Evolutionary conservation across 2,797 vertebrate species (phyloP), one percentile per base, ranked within the genome.

Genomic region (Chloroceryle inda): DNA sequence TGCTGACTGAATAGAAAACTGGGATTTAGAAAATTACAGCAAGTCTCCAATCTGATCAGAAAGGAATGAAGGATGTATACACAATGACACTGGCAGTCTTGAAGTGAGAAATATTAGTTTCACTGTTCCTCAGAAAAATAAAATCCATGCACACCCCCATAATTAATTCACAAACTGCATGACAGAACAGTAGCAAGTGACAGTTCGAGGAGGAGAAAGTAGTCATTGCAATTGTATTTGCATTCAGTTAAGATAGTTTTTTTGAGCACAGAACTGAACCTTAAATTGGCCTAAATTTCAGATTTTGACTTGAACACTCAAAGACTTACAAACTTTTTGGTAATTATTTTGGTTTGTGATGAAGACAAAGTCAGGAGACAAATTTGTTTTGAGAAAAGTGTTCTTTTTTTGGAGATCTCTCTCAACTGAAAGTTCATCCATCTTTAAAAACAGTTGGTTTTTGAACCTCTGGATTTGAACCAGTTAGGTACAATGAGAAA

Each of bases 101-200:
- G 45, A 91, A 92, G 44, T 56, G 42, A 88, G 62, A 88, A 72
- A 77, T 33, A 22, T 67, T 80, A 91, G 52, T 75, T 93, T 93
- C 49, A 83, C 31, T 53, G n/a, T 59, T 94, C 69, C 81, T 85
- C 71, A 81, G 75, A 73, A 91, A 92, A 92, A 95, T 27, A 79
- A 87, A 79, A 82, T 89, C 50, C 31, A 19, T 20, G 10, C 29
- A 7, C 8, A 4, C 29, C 0, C 13, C n/a, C 59, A 27, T 56
- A 69, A 79, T 78, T 85, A 85, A 71, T 94, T 94, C 69, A 92
- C 45, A 83, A 83, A 83, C 33, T 89, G 47, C 24, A 22, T 92
- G 73, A 64, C 37, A 83, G n/a, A 96, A 86, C 19, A 66, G 58
- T 26, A 81, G 35, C 53, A 88, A 90, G 35, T 69, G 59, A 59